Conservation (phyloP, 2,888 invertebrate species). For the Periphyllus acericola region DNA sequence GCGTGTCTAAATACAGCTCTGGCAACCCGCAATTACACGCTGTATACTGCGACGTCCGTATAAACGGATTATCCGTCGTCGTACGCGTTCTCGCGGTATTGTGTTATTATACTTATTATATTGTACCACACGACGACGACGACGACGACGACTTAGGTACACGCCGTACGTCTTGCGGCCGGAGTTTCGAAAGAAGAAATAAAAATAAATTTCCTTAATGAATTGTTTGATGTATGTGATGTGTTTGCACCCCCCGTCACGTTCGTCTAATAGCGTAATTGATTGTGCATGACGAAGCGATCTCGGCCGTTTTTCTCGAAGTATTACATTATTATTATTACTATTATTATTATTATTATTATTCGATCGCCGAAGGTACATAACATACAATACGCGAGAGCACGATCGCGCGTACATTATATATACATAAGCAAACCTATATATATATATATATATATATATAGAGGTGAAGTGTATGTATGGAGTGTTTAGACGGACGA, state of each 20-base stretch:
- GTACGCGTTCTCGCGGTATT: not conserved
- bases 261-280: conserved; percentile 58
- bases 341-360: not conserved
- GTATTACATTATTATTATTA: conserved; percentile 32
- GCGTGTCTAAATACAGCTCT: not conserved
- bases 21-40: not conserved
- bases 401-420: not conserved
- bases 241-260: conserved; percentile 52
- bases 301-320: conserved; percentile 52
- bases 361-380: conserved; percentile 17
- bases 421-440: too few species aligned
- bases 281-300: conserved; percentile 61
- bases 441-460: not conserved
- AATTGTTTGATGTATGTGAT: conserved; percentile 37
- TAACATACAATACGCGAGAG: not conserved
- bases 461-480: not conserved
- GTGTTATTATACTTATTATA: not conserved
- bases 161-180: not conserved
- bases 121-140: too few species aligned
- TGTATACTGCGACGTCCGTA: not conserved
- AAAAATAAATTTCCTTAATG: conserved; percentile 25
- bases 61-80: not conserved
- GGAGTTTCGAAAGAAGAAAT: not conserved
- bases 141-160: too few species aligned
- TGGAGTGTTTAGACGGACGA: not conserved